Evolutionary conservation across 2,888 invertebrate species (phyloP).

Genomic region (Callimorpha dominula): DNA sequence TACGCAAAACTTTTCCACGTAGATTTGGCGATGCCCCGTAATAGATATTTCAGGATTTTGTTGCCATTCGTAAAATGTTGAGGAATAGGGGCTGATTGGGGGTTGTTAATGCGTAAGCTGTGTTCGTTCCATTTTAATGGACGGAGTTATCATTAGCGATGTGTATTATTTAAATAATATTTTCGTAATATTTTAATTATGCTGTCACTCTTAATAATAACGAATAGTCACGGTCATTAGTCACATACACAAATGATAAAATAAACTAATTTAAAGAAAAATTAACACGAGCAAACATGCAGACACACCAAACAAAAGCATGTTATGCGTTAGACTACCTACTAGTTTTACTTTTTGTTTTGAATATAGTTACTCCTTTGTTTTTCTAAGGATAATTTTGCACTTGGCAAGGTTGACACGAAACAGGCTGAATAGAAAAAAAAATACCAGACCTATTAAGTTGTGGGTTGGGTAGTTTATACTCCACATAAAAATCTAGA

Average conservation of each 20-base stretch:
- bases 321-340: background rate
- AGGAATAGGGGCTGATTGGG: slow-evolving; percentile 19
- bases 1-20: slow-evolving; percentile 57
- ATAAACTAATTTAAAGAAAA: background rate
- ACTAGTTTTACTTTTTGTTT: background rate
- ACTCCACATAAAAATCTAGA: too few relatives aligned
- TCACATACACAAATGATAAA: background rate
- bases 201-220: background rate
- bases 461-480: too few relatives aligned
- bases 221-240: background rate
- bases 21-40: slow-evolving; percentile 43
- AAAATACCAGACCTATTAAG: too few relatives aligned
- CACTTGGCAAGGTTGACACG: background rate
- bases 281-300: background rate
- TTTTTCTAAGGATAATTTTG: background rate
- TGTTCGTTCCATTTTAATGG: slow-evolving; percentile 22
- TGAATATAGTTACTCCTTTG: background rate
- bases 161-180: slow-evolving; percentile 12
- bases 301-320: background rate
- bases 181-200: background rate
- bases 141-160: slow-evolving; percentile 14
- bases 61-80: slow-evolving; percentile 31
- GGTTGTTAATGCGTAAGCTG: slow-evolving; percentile 20
- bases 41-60: slow-evolving; percentile 43
- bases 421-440: too few relatives aligned